phyloP scores from a whole-genome alignment of 2,888 invertebrate genomes.

The Tromatobia lineatoria region DNA sequence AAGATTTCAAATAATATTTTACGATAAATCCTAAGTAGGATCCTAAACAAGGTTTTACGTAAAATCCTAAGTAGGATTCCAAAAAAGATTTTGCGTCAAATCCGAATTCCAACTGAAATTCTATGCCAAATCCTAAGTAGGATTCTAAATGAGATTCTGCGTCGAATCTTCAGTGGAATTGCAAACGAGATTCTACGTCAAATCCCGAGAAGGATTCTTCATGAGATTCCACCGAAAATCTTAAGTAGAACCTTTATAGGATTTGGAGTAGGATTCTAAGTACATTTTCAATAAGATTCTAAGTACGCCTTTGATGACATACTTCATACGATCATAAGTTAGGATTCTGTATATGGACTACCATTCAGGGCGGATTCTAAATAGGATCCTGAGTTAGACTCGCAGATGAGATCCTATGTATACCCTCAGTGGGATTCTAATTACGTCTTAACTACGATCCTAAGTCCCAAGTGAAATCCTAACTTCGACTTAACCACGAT shows the following conservation, averaged over 20 bases:
- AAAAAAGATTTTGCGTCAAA: not conserved
- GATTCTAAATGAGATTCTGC: not conserved
- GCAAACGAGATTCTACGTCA: not conserved
- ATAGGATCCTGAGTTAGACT: not conserved
- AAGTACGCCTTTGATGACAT: not conserved
- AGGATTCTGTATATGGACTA: too few relatives aligned
- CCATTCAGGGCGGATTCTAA: not conserved
- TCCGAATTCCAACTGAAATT: not conserved
- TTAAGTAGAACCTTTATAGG: too few relatives aligned
- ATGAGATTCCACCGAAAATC: too few relatives aligned
- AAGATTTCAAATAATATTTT: not conserved
- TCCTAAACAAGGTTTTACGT: not conserved
- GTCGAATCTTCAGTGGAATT: not conserved
- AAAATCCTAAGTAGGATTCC: not conserved
- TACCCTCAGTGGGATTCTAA: not conserved
- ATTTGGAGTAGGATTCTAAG: too few relatives aligned
- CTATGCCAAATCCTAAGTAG: not conserved
- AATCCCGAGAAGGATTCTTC: not conserved
- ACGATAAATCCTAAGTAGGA: not conserved
- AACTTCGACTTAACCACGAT: too few relatives aligned
- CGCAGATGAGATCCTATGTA: not conserved
- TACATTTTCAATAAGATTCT: not conserved
- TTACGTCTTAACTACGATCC: too few relatives aligned
- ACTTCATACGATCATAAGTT: too few relatives aligned
- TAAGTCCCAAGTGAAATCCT: too few relatives aligned